A percentile compares a stretch with the other conserved stretches of the same genome.
These are phyloP conservation scores for Melipona quadrifasciata DNA, from an alignment of 1,140 invertebrate genomes.

Conservation along the genomic window DNA sequence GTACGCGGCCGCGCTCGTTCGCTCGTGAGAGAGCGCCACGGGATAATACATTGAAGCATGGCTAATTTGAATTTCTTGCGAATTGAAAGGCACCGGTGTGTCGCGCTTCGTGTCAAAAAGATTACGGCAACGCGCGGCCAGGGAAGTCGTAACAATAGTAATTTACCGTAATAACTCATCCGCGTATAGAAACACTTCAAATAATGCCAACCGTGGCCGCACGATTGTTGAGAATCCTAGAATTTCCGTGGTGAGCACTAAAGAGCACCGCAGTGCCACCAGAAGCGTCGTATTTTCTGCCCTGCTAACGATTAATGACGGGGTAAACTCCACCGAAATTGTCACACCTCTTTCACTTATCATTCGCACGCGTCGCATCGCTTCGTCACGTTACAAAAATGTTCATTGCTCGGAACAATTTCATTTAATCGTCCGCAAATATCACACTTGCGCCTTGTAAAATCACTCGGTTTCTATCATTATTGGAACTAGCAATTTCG, in stretches of 20 bases:
- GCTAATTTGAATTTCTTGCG: conserved; percentile 62
- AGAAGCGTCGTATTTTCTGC: conserved; percentile 7
- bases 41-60: conserved; percentile 25
- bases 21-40: neutral
- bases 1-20: neutral
- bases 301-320: conserved; percentile 22
- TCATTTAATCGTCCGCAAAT: neutral
- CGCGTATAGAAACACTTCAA: conserved; percentile 62
- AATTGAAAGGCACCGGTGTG: conserved; percentile 56
- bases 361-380: neutral
- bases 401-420: neutral
- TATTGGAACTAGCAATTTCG: neutral
- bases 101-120: conserved; percentile 62
- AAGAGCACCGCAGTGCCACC: neutral
- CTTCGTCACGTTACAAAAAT: neutral
- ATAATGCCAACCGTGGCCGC: conserved; percentile 49
- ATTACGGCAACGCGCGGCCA: conserved; percentile 52
- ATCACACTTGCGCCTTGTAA: neutral
- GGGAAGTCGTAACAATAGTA: conserved; percentile 63
- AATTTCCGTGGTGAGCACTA: conserved; percentile 26
- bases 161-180: conserved; percentile 66
- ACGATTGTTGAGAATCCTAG: conserved; percentile 49
- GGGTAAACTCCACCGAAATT: conserved; percentile 4
- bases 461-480: neutral
- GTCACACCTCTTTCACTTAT: conserved; percentile 3